These are phyloP conservation scores for Scarus forsteni DNA, from an alignment of 2,797 vertebrate genomes.

Conservation along the genomic window DNA sequence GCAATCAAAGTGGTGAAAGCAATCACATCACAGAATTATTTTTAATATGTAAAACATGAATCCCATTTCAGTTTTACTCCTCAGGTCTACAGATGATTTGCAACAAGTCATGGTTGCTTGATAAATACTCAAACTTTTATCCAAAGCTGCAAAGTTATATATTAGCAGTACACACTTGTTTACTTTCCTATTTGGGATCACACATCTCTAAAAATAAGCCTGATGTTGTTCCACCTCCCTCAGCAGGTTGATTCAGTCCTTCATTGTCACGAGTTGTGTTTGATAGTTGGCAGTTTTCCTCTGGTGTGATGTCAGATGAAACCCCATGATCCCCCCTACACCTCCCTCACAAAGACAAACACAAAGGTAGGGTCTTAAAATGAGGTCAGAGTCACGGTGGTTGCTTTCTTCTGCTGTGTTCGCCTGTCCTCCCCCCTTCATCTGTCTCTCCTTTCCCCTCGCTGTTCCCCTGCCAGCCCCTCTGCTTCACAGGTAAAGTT, in stretches of 20 bases:
- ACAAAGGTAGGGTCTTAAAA: constrained; percentile 67
- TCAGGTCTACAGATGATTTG: no score
- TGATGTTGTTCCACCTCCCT: constrained; percentile 2
- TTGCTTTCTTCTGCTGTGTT: constrained; percentile 58
- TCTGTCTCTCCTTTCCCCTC: constrained; percentile 12
- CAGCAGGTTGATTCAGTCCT: constrained; percentile 12
- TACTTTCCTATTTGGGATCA: background rate
- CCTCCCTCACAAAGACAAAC: constrained; percentile 52
- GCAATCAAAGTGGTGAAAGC: no score
- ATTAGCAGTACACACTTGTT: background rate
- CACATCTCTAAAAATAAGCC: constrained; percentile 6
- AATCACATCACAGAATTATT: no score
- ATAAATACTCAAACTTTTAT: background rate
- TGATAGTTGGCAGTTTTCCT: constrained; percentile 48
- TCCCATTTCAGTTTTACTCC: no score
- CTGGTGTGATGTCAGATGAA: constrained; percentile 64
- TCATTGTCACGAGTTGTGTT: constrained; percentile 26
- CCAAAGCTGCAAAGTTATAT: background rate
- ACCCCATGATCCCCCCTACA: constrained; percentile 60
- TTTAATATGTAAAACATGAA: no score
- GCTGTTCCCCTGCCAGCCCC: constrained; percentile 66
- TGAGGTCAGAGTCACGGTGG: constrained; percentile 62
- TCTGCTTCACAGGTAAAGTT: constrained; percentile 62
- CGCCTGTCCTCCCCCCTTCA: constrained; percentile 4
- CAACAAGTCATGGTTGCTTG: background rate